Conservation (phyloP, 2,797 vertebrate species). For the Choloepus didactylus region DNA sequence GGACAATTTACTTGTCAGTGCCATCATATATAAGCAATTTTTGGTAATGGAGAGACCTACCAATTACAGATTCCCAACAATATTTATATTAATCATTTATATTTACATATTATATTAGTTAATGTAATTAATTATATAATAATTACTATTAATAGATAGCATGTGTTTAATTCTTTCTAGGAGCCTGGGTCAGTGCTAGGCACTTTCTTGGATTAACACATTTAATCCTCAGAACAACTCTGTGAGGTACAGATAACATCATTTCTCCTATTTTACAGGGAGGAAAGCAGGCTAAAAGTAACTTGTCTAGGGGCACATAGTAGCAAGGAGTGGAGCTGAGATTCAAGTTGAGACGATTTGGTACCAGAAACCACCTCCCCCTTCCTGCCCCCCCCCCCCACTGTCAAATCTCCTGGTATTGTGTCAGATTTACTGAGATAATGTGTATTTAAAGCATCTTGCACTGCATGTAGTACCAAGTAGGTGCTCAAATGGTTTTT, state of each 20-base stretch:
- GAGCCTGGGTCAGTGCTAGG: neutral
- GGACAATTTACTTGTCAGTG: neutral
- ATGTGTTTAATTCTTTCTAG: constrained; percentile 38
- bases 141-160: neutral
- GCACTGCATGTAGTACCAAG: neutral
- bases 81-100: neutral
- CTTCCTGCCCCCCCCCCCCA: too few species aligned
- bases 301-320: neutral
- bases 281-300: neutral
- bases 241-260: neutral
- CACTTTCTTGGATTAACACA: neutral
- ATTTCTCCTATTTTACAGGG: constrained; percentile 12
- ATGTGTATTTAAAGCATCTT: constrained; percentile 5
- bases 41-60: neutral
- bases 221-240: neutral
- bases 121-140: neutral
- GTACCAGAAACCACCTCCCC: neutral
- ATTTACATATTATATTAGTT: neutral
- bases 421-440: constrained; percentile 28
- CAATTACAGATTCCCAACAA: constrained; percentile 12
- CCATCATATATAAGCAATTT: neutral
- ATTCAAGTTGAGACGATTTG: neutral
- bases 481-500: neutral
- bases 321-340: neutral
- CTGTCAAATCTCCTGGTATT: neutral